Conservation (phyloP, 2,113 vertebrate genomes). For the Rhineura floridana region DNA sequence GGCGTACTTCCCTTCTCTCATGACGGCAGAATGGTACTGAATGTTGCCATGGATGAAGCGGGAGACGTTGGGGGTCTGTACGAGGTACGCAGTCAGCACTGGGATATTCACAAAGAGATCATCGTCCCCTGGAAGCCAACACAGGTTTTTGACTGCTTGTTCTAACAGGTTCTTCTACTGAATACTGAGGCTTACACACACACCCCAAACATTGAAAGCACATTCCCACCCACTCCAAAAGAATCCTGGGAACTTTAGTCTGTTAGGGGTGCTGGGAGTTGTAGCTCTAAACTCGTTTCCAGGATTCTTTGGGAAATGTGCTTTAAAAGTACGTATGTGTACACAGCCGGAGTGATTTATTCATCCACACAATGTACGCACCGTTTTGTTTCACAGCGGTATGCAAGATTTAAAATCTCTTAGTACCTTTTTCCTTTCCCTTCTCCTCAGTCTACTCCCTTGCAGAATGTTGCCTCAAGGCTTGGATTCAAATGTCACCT, state of each 20-base stretch:
- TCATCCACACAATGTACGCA: not conserved
- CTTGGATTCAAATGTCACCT: no score
- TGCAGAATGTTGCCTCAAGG: no score
- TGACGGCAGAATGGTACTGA: not conserved
- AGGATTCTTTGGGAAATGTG: no score
- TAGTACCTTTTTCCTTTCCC: no score
- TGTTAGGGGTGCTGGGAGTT: no score
- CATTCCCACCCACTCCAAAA: no score
- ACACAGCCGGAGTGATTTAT: rapidly evolving
- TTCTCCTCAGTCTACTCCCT: no score
- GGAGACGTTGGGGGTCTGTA: not conserved
- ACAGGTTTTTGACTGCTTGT: rapidly evolving
- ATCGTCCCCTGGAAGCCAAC: slow-evolving; percentile 21
- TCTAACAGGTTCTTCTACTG: rapidly evolving
- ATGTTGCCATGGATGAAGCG: slow-evolving; percentile 10
- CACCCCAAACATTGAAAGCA: no score
- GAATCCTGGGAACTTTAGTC: no score
- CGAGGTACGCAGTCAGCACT: not conserved
- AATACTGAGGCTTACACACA: no score
- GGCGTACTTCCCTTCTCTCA: not conserved
- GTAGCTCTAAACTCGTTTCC: no score
- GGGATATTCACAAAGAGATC: slow-evolving; percentile 35
- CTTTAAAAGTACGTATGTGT: no score
- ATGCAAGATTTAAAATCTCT: not conserved
- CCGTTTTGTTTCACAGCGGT: not conserved